Conservation (phyloP, 2,888 invertebrate species). For the Agonopterix alstromeriana region DNA sequence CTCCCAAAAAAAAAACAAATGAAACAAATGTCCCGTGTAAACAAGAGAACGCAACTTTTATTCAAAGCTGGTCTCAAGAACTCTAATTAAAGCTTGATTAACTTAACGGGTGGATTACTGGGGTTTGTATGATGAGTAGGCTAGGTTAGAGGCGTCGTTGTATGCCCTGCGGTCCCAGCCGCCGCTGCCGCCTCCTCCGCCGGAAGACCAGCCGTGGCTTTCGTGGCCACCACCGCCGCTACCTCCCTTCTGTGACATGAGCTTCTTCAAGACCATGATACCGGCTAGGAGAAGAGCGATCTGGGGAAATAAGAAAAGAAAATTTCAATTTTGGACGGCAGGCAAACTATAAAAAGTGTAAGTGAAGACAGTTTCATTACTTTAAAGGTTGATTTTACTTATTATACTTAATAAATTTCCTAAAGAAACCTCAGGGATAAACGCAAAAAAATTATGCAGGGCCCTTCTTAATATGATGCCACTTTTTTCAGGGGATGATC, state of each 20-base stretch:
- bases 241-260: slow-evolving; percentile 81
- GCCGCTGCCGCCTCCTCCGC: slow-evolving; percentile 59
- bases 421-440: too few relatives aligned
- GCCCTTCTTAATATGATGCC: too few relatives aligned
- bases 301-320: slow-evolving; percentile 60
- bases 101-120: slow-evolving; percentile 20
- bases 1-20: slow-evolving; percentile 2
- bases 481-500: too few relatives aligned
- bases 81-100: slow-evolving; percentile 6
- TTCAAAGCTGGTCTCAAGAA: slow-evolving; percentile 1
- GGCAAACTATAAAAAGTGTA: too few relatives aligned
- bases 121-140: slow-evolving; percentile 81
- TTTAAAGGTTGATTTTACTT: too few relatives aligned
- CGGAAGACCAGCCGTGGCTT: slow-evolving; percentile 73
- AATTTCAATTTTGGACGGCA: background rate
- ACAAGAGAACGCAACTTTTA: slow-evolving; percentile 3
- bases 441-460: too few relatives aligned
- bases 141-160: slow-evolving; percentile 74
- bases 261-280: slow-evolving; percentile 89
- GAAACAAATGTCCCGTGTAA: slow-evolving; percentile 7
- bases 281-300: slow-evolving; percentile 88
- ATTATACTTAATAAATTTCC: too few relatives aligned
- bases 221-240: slow-evolving; percentile 59
- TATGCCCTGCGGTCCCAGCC: slow-evolving; percentile 85
- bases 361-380: too few relatives aligned